Evolutionary conservation across 2,888 invertebrate genomes (phyloP), one percentile per base, ranked within the genome.

Genomic region (Silvanus unidentatus): DNA sequence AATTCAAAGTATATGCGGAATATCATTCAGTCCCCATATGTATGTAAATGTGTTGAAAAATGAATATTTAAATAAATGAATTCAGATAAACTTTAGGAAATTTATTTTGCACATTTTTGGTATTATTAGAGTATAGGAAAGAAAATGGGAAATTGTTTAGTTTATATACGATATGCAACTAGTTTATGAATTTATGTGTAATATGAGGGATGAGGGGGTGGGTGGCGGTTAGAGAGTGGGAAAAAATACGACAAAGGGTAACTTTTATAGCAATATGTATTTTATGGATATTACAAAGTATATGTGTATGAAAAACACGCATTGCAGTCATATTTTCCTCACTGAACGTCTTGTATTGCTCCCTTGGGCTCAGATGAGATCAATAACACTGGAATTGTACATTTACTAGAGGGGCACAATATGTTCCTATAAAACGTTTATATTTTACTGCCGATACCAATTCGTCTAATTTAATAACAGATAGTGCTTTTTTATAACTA

Each of bases 1-100:
- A 72, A 71, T 71, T 71, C 69, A 71, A 71, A 71, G 69, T 69
- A 68, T 70, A 71, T 65, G 70, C 70, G 61, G 67, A 69, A 68
- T 70, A 71, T 69, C 68, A 66, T 66, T 64, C 63, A 59, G 62
- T 62, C 68, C n/a, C 68, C 71, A 71, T 72, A 71, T 71, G 71
- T 71, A 71, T 71, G 71, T 69, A 71, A 72, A 72, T 71, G 63
- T 60, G 61, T 59, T 57, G 64, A 67, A 69, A 71, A 70, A 71
- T 71, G 70, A 71, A 72, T 71, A 72, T 71, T 71, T 71, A 71
- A 71, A 69, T 69, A 68, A 62, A 65, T 59, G 66, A 66, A 69
- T 67, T 65, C 66, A 68, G 69, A 69, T 68, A 69, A 69, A 68
- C 66, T 70, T 70, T 63, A 60, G 62, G 63, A 66, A 60, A 68